Evolutionary conservation across 2,888 invertebrate species (phyloP), one percentile per base, ranked within the genome.

Genomic region (Scaptomyza caliginosa): DNA sequence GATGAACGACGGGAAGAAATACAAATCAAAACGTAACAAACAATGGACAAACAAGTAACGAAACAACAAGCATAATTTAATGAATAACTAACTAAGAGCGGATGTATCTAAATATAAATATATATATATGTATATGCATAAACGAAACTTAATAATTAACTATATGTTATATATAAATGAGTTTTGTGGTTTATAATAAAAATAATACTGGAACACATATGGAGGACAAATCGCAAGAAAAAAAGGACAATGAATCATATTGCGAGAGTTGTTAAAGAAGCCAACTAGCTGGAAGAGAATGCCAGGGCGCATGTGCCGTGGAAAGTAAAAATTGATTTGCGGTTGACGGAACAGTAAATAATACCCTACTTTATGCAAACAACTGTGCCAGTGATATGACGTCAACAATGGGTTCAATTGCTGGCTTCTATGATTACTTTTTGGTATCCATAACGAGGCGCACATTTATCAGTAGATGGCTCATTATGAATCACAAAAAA

Each of bases 1-100:
- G 70, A 86, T 86, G 80, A 74, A 64, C 67, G 66, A 66, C 69
- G 67, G 76, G 56, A 65, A 62, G 56, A 77, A 74, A 77, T 66
- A 67, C 58, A 81, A 81, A 84, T 57, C 68, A 74, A 77, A 80
- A 66, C 68, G 56, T 71, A 77, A 72, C 70, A 66, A 77, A 65
- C 62, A 72, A 68, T 57, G 59, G 24, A n/a, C 43, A 52, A 57
- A 60, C 51, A 49, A 21, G 45, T 23, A 39, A 72, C 49, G 4
- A 16, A 42, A 51, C 32, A 19, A 45, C 80, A 65, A 71, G 57
- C 75, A 71, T 70, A 54, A 62, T 66, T 26, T 39, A 67, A 73
- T 70, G 71, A 67, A 74, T 66, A 64, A n/a, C n/a, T n/a, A 60
- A 58, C 59, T 50, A 51, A 38, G 8, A 10, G 60, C 49, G 45